Base-by-base conservation (phyloP, 2,888 invertebrate species). In the Pristionchus entomophagus region DNA sequence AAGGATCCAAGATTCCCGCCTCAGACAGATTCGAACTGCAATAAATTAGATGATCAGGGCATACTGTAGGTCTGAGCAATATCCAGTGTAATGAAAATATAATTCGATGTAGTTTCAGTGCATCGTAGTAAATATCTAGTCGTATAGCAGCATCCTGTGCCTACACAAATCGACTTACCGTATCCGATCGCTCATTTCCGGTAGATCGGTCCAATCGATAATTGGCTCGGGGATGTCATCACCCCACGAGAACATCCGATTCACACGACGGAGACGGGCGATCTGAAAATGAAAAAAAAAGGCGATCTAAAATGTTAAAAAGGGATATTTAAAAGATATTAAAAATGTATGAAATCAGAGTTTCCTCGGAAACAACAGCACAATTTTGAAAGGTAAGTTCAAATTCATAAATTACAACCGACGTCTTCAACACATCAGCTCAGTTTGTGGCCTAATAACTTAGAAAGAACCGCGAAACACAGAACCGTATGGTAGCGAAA, bases 1-100 rank as follows among this genome's bases (percentile, higher is more conserved):
- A 97, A 0, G 97, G 97, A 85, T 95, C 95, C 5, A 45, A 12
- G 62, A 85, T 85, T 0, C 94, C 93, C 91, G 96, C 22, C 0
- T 19, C 26, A 14, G 29, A 14, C 51, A 84, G 53, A 53, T 84
- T 84, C 17, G 29, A 35, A 14, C 65, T 84, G 45, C 5, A 69
- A 69, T 69, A 8, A 26, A 77, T 19, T 77, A 6, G 77, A 45
- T 69, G 5, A 41, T 17, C 12, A 6, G n/a, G 22, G 35, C 10
- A 5, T 73, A 41, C 35, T 17, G 35, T 22, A 41, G n/a, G n/a
- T n/a, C n/a, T n/a, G n/a, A n/a, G n/a, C n/a, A n/a, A n/a, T n/a
- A n/a, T n/a, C n/a, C n/a, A n/a, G n/a, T n/a, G n/a, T n/a, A n/a
- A n/a, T n/a, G n/a, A n/a, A n/a, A n/a, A n/a, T n/a, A n/a, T n/a